phyloP scores from a whole-genome alignment of 2,797 vertebrate genomes.

The Chromis chromis region DNA sequence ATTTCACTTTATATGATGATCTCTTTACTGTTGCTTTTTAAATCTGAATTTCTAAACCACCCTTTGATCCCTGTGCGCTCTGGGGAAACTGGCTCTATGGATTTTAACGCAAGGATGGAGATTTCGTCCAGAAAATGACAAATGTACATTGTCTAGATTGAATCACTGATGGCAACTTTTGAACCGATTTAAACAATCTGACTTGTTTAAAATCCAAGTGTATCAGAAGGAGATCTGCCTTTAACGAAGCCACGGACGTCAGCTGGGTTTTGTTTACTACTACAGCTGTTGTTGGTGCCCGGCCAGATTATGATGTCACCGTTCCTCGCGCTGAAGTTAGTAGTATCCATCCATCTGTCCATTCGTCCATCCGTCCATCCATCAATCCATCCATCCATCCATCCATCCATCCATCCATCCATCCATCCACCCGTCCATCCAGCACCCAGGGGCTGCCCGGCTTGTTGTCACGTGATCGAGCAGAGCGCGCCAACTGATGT shows the following conservation, averaged over 20 bases:
- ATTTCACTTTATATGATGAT: not conserved
- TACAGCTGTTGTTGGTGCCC: constrained; percentile 49
- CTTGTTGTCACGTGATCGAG: not conserved
- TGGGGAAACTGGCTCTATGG: not conserved
- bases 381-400: too few species aligned
- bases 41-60: not conserved
- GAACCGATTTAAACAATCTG: not conserved
- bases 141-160: too few species aligned
- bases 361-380: constrained; percentile 20
- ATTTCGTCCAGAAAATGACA: not conserved
- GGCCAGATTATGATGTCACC: constrained; percentile 60
- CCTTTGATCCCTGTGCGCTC: not conserved
- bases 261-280: constrained; percentile 72
- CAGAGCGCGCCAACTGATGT: constrained; percentile 7
- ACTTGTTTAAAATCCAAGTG: too few species aligned
- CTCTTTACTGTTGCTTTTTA: not conserved
- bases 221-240: not conserved
- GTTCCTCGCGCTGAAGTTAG: constrained; percentile 8
- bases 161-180: too few species aligned
- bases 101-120: not conserved
- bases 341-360: constrained; percentile 21
- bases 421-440: constrained; percentile 19
- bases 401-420: constrained; percentile 26
- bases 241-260: constrained; percentile 36
- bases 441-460: not conserved